Conservation (phyloP, 2,797 vertebrate species). For the Scyliorhinus canicula region DNA sequence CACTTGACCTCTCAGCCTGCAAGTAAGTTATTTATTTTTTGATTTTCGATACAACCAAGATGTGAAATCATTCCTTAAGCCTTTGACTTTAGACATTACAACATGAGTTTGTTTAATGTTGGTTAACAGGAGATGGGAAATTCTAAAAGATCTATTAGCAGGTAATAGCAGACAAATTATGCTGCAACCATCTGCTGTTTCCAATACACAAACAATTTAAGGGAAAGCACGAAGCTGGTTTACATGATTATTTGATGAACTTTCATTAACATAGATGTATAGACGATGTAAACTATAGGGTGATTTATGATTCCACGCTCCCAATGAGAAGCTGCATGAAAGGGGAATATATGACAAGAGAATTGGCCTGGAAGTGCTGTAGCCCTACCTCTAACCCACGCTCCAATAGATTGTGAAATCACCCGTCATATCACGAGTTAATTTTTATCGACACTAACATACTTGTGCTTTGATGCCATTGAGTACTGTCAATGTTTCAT, state of each 20-base stretch:
- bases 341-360: not conserved
- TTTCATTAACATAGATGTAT: not conserved
- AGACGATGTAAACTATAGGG: not conserved
- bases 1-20: not conserved
- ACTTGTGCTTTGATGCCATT: conserved; percentile 9
- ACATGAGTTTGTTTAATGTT: not conserved
- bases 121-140: not conserved
- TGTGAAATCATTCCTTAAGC: not conserved
- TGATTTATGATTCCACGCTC: too few species aligned
- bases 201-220: not conserved
- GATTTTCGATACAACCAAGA: not conserved
- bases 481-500: not conserved
- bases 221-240: not conserved
- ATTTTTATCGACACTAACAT: not conserved
- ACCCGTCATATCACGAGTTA: not conserved
- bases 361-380: not conserved
- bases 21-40: not conserved
- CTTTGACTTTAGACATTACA: not conserved
- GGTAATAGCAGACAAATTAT: conserved; percentile 2
- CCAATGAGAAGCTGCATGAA: not conserved
- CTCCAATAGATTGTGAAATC: not conserved
- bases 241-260: not conserved
- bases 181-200: not conserved
- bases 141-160: not conserved
- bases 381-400: not conserved